Percentiles rank a stretch among this genome's conserved stretches.
These are phyloP conservation scores for Sorex maritimensis DNA, from an alignment of 2,797 vertebrate species.

Conservation along the genomic window DNA sequence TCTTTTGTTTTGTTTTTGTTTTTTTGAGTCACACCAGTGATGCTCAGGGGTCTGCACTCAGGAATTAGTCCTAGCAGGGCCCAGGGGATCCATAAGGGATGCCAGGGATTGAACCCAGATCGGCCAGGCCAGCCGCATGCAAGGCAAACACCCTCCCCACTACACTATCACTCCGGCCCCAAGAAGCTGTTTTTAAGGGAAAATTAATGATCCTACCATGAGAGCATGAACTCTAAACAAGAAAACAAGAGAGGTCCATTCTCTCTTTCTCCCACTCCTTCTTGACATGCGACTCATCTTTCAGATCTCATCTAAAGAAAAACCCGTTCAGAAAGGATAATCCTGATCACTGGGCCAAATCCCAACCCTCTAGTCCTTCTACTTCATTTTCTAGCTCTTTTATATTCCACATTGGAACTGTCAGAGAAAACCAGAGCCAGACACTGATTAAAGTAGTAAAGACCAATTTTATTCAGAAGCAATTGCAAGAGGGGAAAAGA, in stretches of 20 bases:
- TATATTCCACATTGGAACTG: slow-evolving; percentile 39
- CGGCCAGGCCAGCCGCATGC: too few relatives aligned
- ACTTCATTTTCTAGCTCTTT: slow-evolving; percentile 38
- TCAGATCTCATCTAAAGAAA: neutral
- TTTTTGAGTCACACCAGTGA: neutral
- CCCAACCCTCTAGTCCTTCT: neutral
- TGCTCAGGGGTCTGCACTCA: too few relatives aligned
- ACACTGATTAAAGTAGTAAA: slow-evolving; percentile 20
- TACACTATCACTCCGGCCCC: too few relatives aligned
- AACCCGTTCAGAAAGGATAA: neutral
- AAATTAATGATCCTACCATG: neutral
- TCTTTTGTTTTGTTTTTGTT: too few relatives aligned
- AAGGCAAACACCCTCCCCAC: too few relatives aligned
- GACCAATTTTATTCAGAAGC: slow-evolving; percentile 33
- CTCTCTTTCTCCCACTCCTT: neutral
- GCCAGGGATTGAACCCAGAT: too few relatives aligned
- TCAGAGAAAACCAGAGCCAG: slow-evolving; percentile 16
- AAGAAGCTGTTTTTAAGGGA: neutral
- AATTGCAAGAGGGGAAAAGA: neutral
- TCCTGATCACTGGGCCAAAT: neutral
- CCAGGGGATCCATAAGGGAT: too few relatives aligned
- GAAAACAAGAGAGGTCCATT: neutral
- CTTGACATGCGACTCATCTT: neutral
- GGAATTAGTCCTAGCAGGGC: too few relatives aligned
- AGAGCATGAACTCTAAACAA: neutral